phyloP scores from a whole-genome alignment of 2,888 invertebrate genomes.

The Cryptus viduatorius region DNA sequence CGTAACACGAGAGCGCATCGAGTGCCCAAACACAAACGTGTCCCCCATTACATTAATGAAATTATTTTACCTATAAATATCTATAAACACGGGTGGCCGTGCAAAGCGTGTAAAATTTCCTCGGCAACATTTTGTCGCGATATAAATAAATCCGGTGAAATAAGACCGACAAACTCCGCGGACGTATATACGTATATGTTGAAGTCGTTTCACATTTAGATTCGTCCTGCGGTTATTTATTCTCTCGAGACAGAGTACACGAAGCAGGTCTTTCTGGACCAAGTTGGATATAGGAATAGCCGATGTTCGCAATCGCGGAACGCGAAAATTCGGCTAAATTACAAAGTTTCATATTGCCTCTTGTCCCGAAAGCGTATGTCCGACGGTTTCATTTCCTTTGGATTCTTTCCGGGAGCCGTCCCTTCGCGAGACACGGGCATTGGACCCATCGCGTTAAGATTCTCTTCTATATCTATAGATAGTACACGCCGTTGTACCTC shows the following conservation, averaged over 20 bases:
- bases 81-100: too few species aligned
- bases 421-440: background rate
- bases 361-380: background rate
- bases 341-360: background rate
- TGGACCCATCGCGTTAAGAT: background rate
- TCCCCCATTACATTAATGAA: background rate
- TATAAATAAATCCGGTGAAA: too few species aligned
- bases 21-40: background rate
- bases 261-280: conserved; percentile 6
- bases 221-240: conserved; percentile 39
- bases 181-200: background rate
- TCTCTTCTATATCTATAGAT: background rate
- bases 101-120: too few species aligned
- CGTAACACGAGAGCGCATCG: background rate
- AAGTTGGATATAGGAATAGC: conserved; percentile 47
- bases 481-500: background rate
- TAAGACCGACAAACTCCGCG: too few species aligned
- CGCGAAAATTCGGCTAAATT: conserved; percentile 31
- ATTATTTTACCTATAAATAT: background rate
- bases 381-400: background rate
- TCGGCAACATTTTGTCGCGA: too few species aligned
- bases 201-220: conserved; percentile 20
- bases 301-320: conserved; percentile 13
- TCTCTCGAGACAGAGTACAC: conserved; percentile 36
- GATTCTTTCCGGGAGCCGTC: background rate